Percentiles rank a stretch among this genome's conserved stretches.
Conservation (phyloP, 2,797 vertebrate genomes). For the Cossypha dichroa region DNA sequence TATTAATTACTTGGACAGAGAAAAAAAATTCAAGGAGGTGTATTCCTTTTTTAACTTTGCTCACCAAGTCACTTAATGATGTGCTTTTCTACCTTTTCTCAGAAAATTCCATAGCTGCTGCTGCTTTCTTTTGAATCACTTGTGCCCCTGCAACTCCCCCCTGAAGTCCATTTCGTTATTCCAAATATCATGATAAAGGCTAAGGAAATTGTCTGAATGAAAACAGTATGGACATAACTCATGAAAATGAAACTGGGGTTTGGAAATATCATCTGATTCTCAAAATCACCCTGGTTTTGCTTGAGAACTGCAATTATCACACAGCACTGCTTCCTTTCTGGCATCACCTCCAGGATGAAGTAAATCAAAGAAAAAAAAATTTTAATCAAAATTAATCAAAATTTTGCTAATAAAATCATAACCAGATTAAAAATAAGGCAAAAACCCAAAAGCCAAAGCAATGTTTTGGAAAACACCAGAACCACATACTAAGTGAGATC, state of each 20-base stretch:
- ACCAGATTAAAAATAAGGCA: not conserved
- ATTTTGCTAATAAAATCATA: not conserved
- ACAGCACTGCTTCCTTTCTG: not conserved
- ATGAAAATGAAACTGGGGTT: not conserved
- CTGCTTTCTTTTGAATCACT: not conserved
- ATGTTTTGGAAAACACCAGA: not conserved
- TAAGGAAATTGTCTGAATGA: not conserved
- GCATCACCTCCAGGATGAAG: not conserved
- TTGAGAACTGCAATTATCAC: not conserved
- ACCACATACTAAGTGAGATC: not conserved
- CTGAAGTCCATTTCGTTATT: not conserved
- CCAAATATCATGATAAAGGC: not conserved
- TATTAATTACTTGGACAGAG: constrained; percentile 1
- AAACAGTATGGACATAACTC: not conserved
- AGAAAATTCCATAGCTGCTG: not conserved
- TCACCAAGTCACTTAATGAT: not conserved
- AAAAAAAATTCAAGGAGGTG: not conserved
- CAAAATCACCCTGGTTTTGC: not conserved
- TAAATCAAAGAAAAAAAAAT: not conserved
- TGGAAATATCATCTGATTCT: not conserved
- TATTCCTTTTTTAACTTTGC: not conserved
- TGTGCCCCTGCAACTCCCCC: not conserved
- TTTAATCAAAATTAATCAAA: not conserved
- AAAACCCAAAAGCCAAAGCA: not conserved
- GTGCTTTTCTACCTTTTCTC: not conserved